Evolutionary conservation across 2,797 vertebrate genomes (phyloP), one percentile per base, ranked within the genome.

Genomic region (Myoxocephalus aenaeus): DNA sequence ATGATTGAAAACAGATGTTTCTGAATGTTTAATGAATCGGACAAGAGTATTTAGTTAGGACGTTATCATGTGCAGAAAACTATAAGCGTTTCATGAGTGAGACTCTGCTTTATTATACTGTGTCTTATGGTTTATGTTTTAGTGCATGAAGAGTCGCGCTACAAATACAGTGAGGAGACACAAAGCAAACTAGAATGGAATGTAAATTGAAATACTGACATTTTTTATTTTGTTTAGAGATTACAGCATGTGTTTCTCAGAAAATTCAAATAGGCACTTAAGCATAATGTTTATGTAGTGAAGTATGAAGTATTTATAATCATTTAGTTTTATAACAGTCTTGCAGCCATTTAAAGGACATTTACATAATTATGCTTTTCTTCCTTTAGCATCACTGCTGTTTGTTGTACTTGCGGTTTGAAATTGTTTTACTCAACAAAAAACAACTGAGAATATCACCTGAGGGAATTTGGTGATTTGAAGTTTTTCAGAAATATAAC

Each of bases 1-100:
- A 64, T 73, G 63, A 88, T 78, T 81, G 65, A 82, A 85, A 87
- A 70, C 81, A 87, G 82, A 82, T 90, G 85, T 87, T 87, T 81
- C 63, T 75, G 56, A 82, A 80, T 85, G 61, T 72, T 74, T 77
- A 83, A 83, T 83, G 61, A 78, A 70, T 80, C 32, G 4, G 29
- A 29, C 10, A 5, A 11, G 14, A 22, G 50, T 65, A 3, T 82
- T 61, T 29, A 36, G 17, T 56, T 36, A 2, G 42, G 40, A 62
- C 14, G 22, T 80, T 69, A 22, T 82, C 17, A 17, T 79, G 36
- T 70, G 44, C 22, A 76, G 54, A 29, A 68, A 77, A 65, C 64
- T 10, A 57, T 7, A 44, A 68, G 36, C 7, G 44, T 61, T 70
- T 54, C 11, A 32, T 40, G 48, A 61, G 40, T 70, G 29, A 56